phyloP scores from a whole-genome alignment of 2,888 invertebrate genomes.

The Agonopterix arenella region DNA sequence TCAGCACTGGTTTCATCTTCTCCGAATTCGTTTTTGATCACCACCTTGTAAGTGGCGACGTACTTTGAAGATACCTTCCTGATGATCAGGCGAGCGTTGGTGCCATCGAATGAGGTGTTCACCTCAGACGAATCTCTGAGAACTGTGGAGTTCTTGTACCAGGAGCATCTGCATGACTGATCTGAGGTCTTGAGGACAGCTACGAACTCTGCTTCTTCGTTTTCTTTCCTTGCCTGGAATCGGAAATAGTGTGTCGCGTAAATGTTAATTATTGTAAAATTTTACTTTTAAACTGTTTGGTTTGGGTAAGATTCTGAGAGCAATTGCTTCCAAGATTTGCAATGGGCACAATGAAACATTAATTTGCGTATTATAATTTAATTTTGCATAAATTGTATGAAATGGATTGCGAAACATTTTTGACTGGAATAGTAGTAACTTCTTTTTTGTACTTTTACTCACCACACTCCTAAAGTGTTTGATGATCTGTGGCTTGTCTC shows the following conservation, averaged over 20 bases:
- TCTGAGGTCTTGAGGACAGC: conserved; percentile 85
- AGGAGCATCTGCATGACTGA: conserved; percentile 87
- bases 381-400: too few relatives aligned
- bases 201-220: conserved; percentile 86
- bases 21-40: conserved; percentile 94
- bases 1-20: conserved; percentile 92
- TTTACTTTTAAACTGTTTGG: too few relatives aligned
- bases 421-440: too few relatives aligned
- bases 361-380: too few relatives aligned
- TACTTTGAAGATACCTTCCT: conserved; percentile 85
- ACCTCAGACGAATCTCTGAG: conserved; percentile 87
- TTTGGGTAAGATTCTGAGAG: too few relatives aligned
- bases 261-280: too few relatives aligned
- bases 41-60: conserved; percentile 88
- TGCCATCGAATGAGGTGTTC: conserved; percentile 89
- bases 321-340: too few relatives aligned
- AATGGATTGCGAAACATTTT: too few relatives aligned
- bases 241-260: too few relatives aligned
- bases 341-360: too few relatives aligned
- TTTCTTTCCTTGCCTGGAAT: conserved; percentile 62
- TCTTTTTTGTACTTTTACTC: conserved; percentile 37
- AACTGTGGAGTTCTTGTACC: conserved; percentile 89
- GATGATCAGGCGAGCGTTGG: conserved; percentile 86
- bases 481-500: conserved; percentile 87
- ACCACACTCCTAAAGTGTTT: conserved; percentile 87